Evolutionary conservation across 2,113 vertebrate species (phyloP).

Genomic region (Pao palembangensis): DNA sequence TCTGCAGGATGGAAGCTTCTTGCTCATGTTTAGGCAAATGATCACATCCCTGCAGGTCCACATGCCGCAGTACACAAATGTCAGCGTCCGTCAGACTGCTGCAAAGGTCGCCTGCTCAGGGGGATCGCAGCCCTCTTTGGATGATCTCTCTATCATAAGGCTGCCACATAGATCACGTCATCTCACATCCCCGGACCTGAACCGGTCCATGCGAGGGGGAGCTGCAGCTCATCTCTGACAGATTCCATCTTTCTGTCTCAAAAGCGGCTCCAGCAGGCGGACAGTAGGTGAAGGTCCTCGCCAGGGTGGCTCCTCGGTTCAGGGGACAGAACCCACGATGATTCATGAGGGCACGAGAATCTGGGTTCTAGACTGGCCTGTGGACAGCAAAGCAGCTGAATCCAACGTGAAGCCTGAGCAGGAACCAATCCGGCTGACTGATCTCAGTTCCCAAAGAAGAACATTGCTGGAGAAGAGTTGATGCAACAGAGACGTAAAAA

Average conservation of each 20-base stretch:
- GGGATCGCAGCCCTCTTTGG: conserved; percentile 20
- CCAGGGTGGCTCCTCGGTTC: too few species aligned
- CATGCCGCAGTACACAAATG: conserved; percentile 29
- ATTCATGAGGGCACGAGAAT: too few species aligned
- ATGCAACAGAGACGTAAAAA: too few species aligned
- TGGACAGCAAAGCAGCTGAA: too few species aligned
- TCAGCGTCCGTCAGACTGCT: conserved; percentile 13
- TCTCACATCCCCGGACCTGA: conserved; percentile 11
- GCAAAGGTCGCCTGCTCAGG: conserved; percentile 50
- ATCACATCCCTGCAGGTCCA: conserved; percentile 27
- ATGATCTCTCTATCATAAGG: conserved; percentile 40
- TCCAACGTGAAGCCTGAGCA: too few species aligned
- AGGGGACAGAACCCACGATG: too few species aligned
- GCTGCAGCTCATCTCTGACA: conserved; percentile 2
- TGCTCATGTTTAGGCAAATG: conserved; percentile 13
- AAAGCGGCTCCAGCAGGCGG: too few species aligned
- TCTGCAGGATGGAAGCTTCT: neutral
- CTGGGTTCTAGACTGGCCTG: too few species aligned
- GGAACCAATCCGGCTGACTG: too few species aligned
- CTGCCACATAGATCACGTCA: conserved; percentile 27
- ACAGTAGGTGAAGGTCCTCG: too few species aligned
- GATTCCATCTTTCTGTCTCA: conserved; percentile 11
- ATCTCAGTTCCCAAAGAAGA: too few species aligned
- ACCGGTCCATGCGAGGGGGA: conserved; percentile 13
- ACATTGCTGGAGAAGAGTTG: too few species aligned